These are phyloP conservation scores for Scolopax bukidnonensis DNA, from an alignment of 2,797 vertebrate species.

Conservation along the genomic window DNA sequence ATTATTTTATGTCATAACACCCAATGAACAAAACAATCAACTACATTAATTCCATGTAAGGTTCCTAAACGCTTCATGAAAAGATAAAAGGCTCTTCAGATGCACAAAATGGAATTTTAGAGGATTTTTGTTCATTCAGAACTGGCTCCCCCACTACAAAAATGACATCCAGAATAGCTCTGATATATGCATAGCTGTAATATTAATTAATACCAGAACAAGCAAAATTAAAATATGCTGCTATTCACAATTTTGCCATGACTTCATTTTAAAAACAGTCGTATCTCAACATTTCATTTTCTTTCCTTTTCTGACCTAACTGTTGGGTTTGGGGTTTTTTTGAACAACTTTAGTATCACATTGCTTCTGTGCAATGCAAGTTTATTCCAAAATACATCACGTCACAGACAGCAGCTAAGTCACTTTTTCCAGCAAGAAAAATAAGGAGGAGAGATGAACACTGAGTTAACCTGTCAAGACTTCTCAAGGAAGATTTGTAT, in stretches of 20 bases:
- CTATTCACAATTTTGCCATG: background rate
- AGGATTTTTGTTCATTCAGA: background rate
- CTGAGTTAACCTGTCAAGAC: background rate
- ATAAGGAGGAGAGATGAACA: background rate
- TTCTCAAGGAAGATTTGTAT: background rate
- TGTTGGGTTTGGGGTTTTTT: background rate
- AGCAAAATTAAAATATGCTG: background rate
- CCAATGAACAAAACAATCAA: background rate
- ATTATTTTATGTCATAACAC: background rate
- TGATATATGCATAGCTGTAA: background rate
- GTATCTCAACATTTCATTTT: background rate
- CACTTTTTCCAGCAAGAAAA: background rate
- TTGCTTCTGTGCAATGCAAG: background rate
- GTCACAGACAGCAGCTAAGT: background rate
- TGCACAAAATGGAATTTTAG: background rate
- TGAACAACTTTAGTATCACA: fast-evolving
- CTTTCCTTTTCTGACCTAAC: background rate
- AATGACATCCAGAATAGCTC: background rate
- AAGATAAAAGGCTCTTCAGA: background rate
- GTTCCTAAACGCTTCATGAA: background rate
- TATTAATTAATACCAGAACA: background rate
- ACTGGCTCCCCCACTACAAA: background rate
- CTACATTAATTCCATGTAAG: background rate
- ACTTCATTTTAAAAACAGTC: background rate
- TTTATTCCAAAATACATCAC: background rate